Base-by-base conservation (phyloP, 1,140 invertebrate genomes). In the Centruroides vittatus region DNA sequence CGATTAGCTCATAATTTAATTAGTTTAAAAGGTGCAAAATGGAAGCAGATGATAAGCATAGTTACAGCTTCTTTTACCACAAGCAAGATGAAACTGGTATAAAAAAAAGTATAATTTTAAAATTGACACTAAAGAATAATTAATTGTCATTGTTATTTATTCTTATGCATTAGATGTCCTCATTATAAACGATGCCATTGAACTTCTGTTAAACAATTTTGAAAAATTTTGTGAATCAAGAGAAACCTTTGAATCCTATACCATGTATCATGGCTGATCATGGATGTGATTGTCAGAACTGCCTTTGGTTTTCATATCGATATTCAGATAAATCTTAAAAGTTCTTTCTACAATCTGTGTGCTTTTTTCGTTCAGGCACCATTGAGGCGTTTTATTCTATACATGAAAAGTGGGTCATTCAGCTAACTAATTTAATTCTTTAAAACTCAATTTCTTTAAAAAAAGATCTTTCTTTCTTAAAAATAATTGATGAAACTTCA, bases 61-160 rank as follows among this genome's bases (percentile, higher is more conserved):
- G 68, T 82, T 47, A 79, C 78, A 5, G 80, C 81, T 10, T 73
- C 79, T 4, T 84, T 83, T 67, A 79, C 80, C 3, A 71, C 77
- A 4, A 71, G 74, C 4, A 82, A 82, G 72, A 75, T 84, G 62
- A 80, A 76, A 68, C 71, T 68, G 49, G 70, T 75, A 57, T 23
- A 1, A 1, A 23, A 23, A 23, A 23, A 23, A 23, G 23, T 23
- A 23, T 23, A 23, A 2, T 23, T 23, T 23, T 23, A 23, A 23
- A 23, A 23, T 23, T 23, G 23, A 23, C 23, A 23, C 23, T 23
- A 23, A 23, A 23, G 23, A 23, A 23, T 23, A 2, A 23, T n/a
- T n/a, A 23, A 23, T 23, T 23, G 0, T 23, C 23, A 58, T 4
- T 51, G 5, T 41, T 41, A 6, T 41, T 41, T 41, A 41, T 41